Percentiles rank a stretch among this genome's conserved stretches.
Evolutionary conservation across 2,888 invertebrate genomes (phyloP).

Genomic region (Ceramica pisi): DNA sequence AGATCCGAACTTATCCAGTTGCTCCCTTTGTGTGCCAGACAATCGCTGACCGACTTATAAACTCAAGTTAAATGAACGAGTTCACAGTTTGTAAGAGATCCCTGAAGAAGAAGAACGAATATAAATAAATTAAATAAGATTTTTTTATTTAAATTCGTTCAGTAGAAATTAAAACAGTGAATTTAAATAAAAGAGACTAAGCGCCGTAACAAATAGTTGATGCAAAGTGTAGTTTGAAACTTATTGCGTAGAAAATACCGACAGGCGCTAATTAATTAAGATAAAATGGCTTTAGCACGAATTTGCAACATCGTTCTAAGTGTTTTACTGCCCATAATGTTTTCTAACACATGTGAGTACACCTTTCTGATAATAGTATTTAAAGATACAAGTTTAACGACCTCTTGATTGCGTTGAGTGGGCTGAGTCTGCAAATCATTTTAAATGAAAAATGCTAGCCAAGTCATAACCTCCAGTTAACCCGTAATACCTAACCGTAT

Average conservation of each 20-base stretch:
- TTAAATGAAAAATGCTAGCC: constrained; percentile 3
- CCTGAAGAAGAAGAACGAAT: constrained; percentile 66
- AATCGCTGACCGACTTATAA: constrained; percentile 76
- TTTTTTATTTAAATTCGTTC: constrained; percentile 10
- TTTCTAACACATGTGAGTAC: constrained; percentile 75
- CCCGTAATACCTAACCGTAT: no score
- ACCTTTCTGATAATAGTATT: background rate
- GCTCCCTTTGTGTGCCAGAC: constrained; percentile 69
- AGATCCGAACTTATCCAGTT: constrained; percentile 75
- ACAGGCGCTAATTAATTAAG: constrained; percentile 65
- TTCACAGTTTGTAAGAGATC: constrained; percentile 72
- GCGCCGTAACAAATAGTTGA: constrained; percentile 30
- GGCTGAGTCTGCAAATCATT: constrained; percentile 16
- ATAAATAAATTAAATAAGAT: constrained; percentile 17
- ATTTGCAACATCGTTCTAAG: constrained; percentile 66
- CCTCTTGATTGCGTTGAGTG: constrained; percentile 19
- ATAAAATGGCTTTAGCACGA: constrained; percentile 44
- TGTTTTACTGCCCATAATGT: constrained; percentile 71
- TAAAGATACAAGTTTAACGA: constrained; percentile 19
- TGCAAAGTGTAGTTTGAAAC: constrained; percentile 7
- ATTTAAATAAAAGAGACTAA: background rate
- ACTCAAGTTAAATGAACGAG: constrained; percentile 66
- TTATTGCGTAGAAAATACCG: constrained; percentile 54
- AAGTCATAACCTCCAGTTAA: no score
- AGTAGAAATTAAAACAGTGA: constrained; percentile 1